Percentiles rank a stretch among this genome's conserved stretches.
These are phyloP conservation scores for Hyppa rectilinea DNA, from an alignment of 2,888 invertebrate genomes.

Conservation along the genomic window DNA sequence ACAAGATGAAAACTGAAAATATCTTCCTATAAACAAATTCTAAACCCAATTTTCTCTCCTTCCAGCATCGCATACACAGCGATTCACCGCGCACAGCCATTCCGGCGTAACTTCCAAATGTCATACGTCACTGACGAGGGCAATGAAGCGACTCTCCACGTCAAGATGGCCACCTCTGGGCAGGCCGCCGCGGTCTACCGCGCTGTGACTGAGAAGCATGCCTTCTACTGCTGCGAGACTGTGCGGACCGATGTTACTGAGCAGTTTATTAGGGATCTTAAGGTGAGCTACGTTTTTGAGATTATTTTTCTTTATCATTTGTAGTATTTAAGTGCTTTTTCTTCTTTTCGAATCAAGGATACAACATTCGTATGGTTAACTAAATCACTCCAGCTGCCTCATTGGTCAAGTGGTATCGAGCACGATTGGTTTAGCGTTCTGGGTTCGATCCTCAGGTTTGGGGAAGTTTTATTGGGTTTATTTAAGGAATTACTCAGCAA, in stretches of 20 bases:
- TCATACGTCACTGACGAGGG: slow-evolving; percentile 93
- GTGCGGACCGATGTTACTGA: slow-evolving; percentile 96
- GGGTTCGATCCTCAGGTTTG: background rate
- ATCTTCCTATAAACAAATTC: background rate
- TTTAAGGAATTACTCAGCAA: background rate
- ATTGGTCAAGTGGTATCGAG: too few species aligned
- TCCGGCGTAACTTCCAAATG: slow-evolving; percentile 94
- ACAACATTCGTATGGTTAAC: background rate
- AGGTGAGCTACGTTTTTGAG: slow-evolving; percentile 84
- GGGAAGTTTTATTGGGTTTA: background rate
- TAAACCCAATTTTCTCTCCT: background rate
- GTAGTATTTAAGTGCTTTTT: background rate
- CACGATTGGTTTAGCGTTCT: too few species aligned
- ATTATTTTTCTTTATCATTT: background rate
- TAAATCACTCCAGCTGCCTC: too few species aligned
- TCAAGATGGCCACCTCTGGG: slow-evolving; percentile 95
- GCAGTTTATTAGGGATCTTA: slow-evolving; percentile 96
- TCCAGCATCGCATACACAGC: slow-evolving; percentile 95
- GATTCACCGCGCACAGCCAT: slow-evolving; percentile 94
- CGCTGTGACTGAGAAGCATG: slow-evolving; percentile 97
- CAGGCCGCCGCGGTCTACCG: slow-evolving; percentile 96
- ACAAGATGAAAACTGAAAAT: background rate
- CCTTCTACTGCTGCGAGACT: slow-evolving; percentile 98
- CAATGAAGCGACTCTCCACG: slow-evolving; percentile 93
- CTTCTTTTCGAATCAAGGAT: background rate